Conservation (phyloP, 2,888 invertebrate species). For the Eubasilissa splendida region DNA sequence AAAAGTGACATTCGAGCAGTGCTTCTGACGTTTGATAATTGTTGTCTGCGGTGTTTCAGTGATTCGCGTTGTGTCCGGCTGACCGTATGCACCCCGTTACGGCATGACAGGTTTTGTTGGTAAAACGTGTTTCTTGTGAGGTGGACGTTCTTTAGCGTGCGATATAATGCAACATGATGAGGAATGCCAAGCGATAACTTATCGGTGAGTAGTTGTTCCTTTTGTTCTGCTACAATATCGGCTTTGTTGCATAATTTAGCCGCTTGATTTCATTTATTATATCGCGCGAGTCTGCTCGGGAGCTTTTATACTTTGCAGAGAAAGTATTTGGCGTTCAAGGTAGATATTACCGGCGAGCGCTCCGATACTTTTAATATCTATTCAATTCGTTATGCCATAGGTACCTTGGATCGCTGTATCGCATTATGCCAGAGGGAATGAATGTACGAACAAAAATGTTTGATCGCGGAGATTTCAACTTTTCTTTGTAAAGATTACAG, state of each 20-base stretch:
- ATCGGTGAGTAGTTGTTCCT: constrained; percentile 16
- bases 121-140: constrained; percentile 30
- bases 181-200: constrained; percentile 20
- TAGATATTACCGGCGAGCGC: no score
- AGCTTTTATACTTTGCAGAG: no score
- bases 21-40: no score
- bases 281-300: no score
- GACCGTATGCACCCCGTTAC: background rate
- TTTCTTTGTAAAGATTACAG: no score
- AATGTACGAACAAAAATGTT: no score
- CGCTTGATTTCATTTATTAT: background rate
- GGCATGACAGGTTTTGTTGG: constrained; percentile 32
- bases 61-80: background rate
- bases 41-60: background rate
- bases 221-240: background rate
- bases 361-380: no score
- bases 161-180: constrained; percentile 24
- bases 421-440: no score
- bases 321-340: no score
- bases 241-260: background rate
- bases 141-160: constrained; percentile 9
- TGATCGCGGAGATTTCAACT: no score
- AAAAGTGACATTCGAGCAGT: background rate
- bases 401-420: no score
- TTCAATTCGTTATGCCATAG: no score